Conservation (phyloP, 1,140 invertebrate genomes). For the Papilio dardanus region DNA sequence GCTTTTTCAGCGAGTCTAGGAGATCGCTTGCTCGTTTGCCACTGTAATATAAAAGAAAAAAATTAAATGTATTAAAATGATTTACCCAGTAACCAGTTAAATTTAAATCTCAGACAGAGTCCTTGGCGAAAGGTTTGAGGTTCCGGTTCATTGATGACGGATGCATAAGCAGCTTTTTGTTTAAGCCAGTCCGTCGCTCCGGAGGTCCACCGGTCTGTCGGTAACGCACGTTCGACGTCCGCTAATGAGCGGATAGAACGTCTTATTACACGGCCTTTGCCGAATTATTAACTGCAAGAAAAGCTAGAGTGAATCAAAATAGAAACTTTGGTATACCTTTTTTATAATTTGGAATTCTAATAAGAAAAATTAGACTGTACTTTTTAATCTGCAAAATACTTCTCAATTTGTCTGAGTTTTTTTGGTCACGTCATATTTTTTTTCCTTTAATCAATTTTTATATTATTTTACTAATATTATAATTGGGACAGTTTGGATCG, state of each 20-base stretch:
- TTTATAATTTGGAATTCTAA: slow-evolving; percentile 33
- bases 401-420: too few relatives aligned
- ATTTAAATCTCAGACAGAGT: not conserved
- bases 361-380: not conserved
- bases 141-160: slow-evolving; percentile 59
- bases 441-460: too few relatives aligned
- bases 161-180: slow-evolving; percentile 72
- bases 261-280: slow-evolving; percentile 38
- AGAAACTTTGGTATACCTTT: too few relatives aligned
- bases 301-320: too few relatives aligned
- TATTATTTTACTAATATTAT: too few relatives aligned
- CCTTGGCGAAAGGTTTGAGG: slow-evolving; percentile 44
- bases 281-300: too few relatives aligned
- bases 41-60: too few relatives aligned
- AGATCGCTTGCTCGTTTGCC: too few relatives aligned
- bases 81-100: not conserved
- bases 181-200: slow-evolving; percentile 42
- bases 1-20: too few relatives aligned
- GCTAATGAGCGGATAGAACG: slow-evolving; percentile 78
- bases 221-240: slow-evolving; percentile 62
- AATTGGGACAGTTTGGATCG: too few relatives aligned
- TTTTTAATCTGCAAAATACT: too few relatives aligned
- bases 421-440: too few relatives aligned
- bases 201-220: slow-evolving; percentile 41
- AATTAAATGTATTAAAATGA: not conserved